phyloP scores from a whole-genome alignment of 2,888 invertebrate species.

The Sturmia bella region DNA sequence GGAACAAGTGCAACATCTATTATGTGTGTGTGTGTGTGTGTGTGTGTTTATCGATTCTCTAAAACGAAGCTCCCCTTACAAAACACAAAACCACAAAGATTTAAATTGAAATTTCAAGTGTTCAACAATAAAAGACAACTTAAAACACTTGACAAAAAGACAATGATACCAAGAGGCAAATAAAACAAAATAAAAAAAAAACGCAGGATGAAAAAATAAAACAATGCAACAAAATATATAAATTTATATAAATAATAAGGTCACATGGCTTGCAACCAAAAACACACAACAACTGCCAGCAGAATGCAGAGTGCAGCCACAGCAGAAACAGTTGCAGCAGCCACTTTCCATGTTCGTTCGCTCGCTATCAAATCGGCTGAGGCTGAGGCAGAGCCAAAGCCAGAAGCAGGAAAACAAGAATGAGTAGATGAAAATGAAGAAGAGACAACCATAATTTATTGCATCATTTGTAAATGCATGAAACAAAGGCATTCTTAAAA shows the following conservation, averaged over 20 bases:
- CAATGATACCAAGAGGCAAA: conserved; percentile 52
- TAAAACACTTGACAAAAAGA: conserved; percentile 70
- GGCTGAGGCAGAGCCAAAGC: neutral
- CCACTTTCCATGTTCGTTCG: conserved; percentile 33
- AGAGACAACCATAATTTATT: conserved; percentile 70
- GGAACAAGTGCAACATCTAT: conserved; percentile 41
- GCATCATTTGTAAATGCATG: conserved; percentile 70
- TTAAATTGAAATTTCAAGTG: conserved; percentile 80
- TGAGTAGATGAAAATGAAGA: conserved; percentile 48
- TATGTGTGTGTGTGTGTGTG: neutral
- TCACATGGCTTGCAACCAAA: conserved; percentile 64
- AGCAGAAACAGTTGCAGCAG: conserved; percentile 6
- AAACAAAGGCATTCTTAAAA: conserved; percentile 70
- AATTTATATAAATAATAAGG: conserved; percentile 65
- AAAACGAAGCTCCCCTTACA: conserved; percentile 35
- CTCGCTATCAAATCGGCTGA: conserved; percentile 28
- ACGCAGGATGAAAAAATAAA: conserved; percentile 41
- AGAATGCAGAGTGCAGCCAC: conserved; percentile 33
- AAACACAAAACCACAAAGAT: conserved; percentile 76
- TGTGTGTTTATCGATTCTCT: no score
- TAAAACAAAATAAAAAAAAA: conserved; percentile 27
- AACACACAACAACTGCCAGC: conserved; percentile 36
- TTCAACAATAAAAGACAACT: conserved; percentile 60
- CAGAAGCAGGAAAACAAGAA: conserved; percentile 6
- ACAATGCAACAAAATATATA: conserved; percentile 57